These are phyloP conservation scores for Calypte anna DNA, from an alignment of 2,113 vertebrate species.

Conservation along the genomic window DNA sequence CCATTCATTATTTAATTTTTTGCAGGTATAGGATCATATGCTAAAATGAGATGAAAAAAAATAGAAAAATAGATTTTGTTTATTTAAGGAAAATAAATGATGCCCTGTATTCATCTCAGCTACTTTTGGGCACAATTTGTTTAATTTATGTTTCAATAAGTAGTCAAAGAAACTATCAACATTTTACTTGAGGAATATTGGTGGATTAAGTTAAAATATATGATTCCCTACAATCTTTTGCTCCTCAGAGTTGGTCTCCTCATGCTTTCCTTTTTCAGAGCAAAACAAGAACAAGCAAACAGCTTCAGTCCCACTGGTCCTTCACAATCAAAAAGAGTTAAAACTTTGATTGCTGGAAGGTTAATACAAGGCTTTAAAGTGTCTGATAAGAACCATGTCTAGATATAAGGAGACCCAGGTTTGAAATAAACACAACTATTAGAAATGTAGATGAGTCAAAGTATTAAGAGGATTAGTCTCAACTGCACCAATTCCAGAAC, in stretches of 20 bases:
- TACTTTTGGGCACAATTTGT: neutral
- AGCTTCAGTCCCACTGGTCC: neutral
- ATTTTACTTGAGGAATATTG: neutral
- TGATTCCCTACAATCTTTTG: neutral
- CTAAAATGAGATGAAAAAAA: neutral
- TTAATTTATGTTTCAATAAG: neutral
- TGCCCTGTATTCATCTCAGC: neutral
- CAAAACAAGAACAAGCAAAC: neutral
- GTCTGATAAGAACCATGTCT: neutral
- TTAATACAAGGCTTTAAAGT: slow-evolving; percentile 1
- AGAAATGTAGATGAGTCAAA: neutral
- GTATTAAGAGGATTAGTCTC: neutral
- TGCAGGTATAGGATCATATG: neutral
- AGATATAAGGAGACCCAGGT: neutral
- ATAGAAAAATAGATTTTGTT: neutral
- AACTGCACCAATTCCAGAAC: neutral
- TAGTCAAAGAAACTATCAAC: neutral
- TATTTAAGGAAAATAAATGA: neutral
- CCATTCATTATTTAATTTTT: neutral
- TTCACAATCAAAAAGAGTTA: neutral
- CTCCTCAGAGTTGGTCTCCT: neutral
- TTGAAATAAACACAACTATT: neutral
- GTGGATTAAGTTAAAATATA: neutral
- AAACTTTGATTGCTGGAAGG: neutral
- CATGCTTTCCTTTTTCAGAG: neutral